Base-by-base conservation (phyloP, 2,113 vertebrate genomes). In the Semicossyphus pulcher region DNA sequence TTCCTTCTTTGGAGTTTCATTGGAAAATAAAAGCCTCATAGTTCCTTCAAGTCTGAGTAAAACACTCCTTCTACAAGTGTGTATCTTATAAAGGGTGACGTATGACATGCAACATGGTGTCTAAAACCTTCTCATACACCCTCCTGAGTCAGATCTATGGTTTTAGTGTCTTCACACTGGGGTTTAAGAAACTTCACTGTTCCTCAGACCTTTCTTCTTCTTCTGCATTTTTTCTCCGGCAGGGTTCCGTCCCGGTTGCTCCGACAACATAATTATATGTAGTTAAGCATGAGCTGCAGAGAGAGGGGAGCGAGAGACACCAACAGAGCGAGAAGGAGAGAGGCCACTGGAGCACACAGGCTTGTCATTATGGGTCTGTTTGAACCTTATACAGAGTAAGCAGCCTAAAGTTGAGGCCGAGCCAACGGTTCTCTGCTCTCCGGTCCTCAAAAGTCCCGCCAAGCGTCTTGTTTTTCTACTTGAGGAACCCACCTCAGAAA, bases 351-450 rank as follows among this genome's bases (percentile, higher is more conserved):
- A 86, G 87, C 70, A 76, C 76, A 66, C 83, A 80, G 88, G 91
- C 81, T 86, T 94, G 89, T 93, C 92, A 94, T 94, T 94, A 95
- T 65, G 87, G 89, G 81, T 90, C 87, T 80, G 81, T 94, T 94
- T 94, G 92, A 95, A 94, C 86, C 84, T 79, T 75, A 59, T 79
- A 86, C 90, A 91, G 88, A 91, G 89, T 86, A 89, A 92, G 85
- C 83, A 89, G 84, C 61, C 62, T 56, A 77, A 73, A 73, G 77
- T 83, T 88, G 86, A 85, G 72, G 48, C 58, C 3, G 56, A 63
- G 87, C 86, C 72, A 87, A 18, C 25, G 37, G 23, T 45, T 20
- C 75, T 84, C 65, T 83, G 65, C 51, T 48, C 68, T 67, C 78
- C 61, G 60, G 69, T 71, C 83, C 70, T 68, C 3, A 3, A 21